Base-by-base conservation (phyloP, 2,888 invertebrate species). In the Drosophila kanekoi region DNA sequence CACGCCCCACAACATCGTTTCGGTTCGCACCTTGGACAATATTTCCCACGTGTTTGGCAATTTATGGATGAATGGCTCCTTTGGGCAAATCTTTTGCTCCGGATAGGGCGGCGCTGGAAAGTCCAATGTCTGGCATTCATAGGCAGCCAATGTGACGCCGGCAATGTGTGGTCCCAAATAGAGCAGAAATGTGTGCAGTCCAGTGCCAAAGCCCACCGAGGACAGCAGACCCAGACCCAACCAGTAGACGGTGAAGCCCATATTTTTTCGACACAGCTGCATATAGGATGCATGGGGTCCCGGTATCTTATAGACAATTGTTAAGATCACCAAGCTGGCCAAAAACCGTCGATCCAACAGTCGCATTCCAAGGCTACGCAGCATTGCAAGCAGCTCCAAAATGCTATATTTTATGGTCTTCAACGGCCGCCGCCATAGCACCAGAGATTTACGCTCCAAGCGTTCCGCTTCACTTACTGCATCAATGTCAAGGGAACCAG, bases 141-240 rank as follows among this genome's bases (percentile, higher is more conserved):
- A 99, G 0, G 99, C 99, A n/a, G 99, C 99, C 90, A 99, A 93
- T 2, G 99, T 99, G 37, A 99, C 99, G 60, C 97, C 95, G 54
- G 99, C 99, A 93, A 99, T 99, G 91, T 99, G 99, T 18, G 99
- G 99, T 13, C 99, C 99, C 90, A 99, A 93, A 93, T 99, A 99
- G 71, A 99, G 94, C 60, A 99, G 94, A 94, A 99, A 99, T 58
- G 99, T 99, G 93, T 99, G 99, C 58, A 99, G 94, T 1, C 99
- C 99, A 0, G 99, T 98, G 33, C 99, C 99, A 56, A 99, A 94
- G 0, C 99, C 99, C 60, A 99, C 98, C 0, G 99, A 99, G 35
- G 99, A 99, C 77, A 99, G 94, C 47, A 99, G 96, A 13, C 99
- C 99, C 41, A 99, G 94, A 13, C 96, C 95, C 75, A 98, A 94